Evolutionary conservation across 1,140 invertebrate species (phyloP), one percentile per base, ranked within the genome.

Genomic region (Galendromus occidentalis): DNA sequence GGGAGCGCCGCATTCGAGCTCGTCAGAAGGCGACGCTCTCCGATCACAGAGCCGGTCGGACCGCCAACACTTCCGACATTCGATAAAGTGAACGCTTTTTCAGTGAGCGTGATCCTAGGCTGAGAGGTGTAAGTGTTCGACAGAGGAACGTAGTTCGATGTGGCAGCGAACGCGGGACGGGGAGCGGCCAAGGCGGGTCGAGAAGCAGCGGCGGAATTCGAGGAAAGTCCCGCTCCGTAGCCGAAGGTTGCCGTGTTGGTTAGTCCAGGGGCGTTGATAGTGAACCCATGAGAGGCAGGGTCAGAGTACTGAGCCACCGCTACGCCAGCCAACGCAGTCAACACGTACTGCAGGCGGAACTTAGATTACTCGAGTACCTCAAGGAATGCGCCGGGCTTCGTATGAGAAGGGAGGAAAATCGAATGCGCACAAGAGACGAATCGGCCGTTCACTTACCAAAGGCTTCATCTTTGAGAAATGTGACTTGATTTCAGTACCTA

Each of bases 1-100:
- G 51, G 51, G 14, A 59, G 51, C 25, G 25, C 51, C 9, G 51
- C 51, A 14, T 59, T 59, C n/a, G 51, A 59, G 33, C 51, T 9
- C 14, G 51, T 59, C 25, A 59, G 51, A 33, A 59, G 51, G 25
- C 51, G 51, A 17, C 51, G 51, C 9, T 59, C 51, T 29, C 51
- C 51, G 33, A 59, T 59, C 51, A 59, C 51, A 9, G 51, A 59
- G 51, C 51, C 51, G 17, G 51, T 59, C 2, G 51, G 51, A 14
- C 51, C 51, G n/a, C 51, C 51, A 6, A 59, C 51, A 59, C 51
- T 59, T 29, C 51, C 51, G 51, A 59, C 51, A 25, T 59, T 59
- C 25, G 51, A 1, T 9, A 59, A 59, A 17, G 51, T 59, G 33
- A 59, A 59, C n/a, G 51, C 25, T 14, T 33, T 25, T 9, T 59